Evolutionary conservation across 1,140 invertebrate species (phyloP).

Genomic region (Andricus grossulariae): DNA sequence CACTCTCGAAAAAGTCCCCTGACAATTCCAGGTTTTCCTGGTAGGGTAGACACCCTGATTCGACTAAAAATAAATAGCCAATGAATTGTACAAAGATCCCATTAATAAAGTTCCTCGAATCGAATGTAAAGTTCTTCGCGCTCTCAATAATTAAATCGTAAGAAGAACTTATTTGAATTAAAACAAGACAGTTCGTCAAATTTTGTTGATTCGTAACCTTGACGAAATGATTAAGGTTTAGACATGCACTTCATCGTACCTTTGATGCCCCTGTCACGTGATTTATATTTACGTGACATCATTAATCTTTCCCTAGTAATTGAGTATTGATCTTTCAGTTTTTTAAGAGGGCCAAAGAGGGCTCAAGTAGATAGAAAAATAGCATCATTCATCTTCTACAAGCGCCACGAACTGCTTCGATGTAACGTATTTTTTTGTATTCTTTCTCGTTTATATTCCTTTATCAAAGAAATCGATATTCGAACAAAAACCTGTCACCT

Average conservation of each 20-base stretch:
- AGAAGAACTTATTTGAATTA: conserved; percentile 22
- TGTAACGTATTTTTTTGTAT: too few relatives aligned
- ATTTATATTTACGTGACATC: conserved; percentile 27
- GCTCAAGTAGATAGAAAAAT: conserved; percentile 20
- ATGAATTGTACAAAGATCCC: conserved; percentile 3
- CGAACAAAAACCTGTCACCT: too few relatives aligned
- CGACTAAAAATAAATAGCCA: conserved; percentile 4
- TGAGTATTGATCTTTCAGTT: not conserved
- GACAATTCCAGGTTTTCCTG: too few relatives aligned
- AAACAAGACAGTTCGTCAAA: conserved; percentile 21
- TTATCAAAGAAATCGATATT: too few relatives aligned
- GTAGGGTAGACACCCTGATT: not conserved
- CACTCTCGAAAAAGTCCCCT: too few relatives aligned
- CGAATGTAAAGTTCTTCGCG: not conserved
- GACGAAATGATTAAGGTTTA: conserved; percentile 30
- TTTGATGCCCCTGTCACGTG: conserved; percentile 16
- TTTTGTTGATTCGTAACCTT: conserved; percentile 27
- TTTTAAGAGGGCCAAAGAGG: conserved; percentile 1
- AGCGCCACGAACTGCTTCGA: conserved; percentile 17
- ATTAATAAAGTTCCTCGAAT: not conserved
- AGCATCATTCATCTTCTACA: not conserved
- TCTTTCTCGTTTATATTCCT: too few relatives aligned
- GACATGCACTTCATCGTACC: conserved; percentile 30
- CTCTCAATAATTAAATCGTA: conserved; percentile 2
- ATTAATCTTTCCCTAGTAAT: conserved; percentile 26